These are phyloP conservation scores for Paracanthobrama guichenoti DNA, from an alignment of 2,113 vertebrate genomes.

Conservation along the genomic window DNA sequence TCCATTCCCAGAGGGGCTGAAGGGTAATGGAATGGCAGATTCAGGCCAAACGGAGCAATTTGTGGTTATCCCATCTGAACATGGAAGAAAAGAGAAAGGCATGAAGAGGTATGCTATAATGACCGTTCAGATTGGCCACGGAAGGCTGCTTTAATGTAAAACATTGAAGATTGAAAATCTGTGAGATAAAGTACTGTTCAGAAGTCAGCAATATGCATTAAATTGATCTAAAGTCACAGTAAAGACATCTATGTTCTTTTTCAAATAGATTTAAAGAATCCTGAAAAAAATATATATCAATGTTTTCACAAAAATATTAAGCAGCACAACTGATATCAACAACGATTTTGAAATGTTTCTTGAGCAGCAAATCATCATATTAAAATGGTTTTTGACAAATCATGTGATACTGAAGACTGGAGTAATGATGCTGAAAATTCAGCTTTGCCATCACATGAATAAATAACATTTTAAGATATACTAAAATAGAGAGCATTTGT, in stretches of 20 bases:
- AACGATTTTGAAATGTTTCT: neutral
- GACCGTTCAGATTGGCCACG: neutral
- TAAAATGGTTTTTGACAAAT: neutral
- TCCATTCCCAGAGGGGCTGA: constrained; percentile 68
- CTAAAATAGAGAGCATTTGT: neutral
- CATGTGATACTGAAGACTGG: neutral
- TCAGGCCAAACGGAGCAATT: constrained; percentile 72
- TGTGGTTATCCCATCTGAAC: constrained; percentile 63
- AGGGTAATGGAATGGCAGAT: constrained; percentile 76
- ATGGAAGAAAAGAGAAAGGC: constrained; percentile 59
- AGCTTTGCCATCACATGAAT: neutral
- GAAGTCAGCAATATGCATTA: neutral
- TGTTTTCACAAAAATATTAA: too few relatives aligned
- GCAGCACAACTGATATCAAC: too few relatives aligned
- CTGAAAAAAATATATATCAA: too few relatives aligned
- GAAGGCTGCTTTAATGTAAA: neutral
- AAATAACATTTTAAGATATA: neutral
- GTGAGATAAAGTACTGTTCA: neutral
- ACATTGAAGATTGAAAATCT: neutral
- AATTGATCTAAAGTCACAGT: too few relatives aligned
- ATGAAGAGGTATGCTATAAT: constrained; percentile 52
- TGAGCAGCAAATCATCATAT: neutral
- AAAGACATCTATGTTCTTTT: too few relatives aligned
- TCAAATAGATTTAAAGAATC: too few relatives aligned
- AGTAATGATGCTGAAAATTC: neutral